Conservation (phyloP, 1,140 invertebrate genomes). For the Chlorops oryzae region DNA sequence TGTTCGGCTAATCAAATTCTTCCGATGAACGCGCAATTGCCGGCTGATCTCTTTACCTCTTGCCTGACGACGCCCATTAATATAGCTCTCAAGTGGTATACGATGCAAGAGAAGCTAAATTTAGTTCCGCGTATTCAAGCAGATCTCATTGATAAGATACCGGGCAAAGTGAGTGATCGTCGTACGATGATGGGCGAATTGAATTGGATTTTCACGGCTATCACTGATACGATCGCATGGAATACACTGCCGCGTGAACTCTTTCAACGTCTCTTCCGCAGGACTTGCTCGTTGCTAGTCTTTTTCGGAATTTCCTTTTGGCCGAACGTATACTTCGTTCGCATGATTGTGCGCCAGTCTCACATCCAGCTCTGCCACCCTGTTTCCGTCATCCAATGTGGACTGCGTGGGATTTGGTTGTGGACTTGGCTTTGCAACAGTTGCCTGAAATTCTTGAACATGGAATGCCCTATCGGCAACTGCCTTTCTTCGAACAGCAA, state of each 20-base stretch:
- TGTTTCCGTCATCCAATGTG: constrained; percentile 88
- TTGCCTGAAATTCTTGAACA: constrained; percentile 68
- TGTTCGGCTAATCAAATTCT: constrained; percentile 87
- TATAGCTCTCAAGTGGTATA: constrained; percentile 92
- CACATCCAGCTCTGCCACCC: constrained; percentile 81
- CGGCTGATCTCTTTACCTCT: constrained; percentile 97
- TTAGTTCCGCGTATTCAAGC: constrained; percentile 72
- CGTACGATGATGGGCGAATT: constrained; percentile 96
- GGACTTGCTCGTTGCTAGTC: constrained; percentile 94
- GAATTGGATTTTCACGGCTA: constrained; percentile 99
- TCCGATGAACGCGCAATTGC: constrained; percentile 95
- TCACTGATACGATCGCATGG: constrained; percentile 99
- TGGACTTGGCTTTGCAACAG: constrained; percentile 89
- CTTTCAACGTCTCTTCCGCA: constrained; percentile 97
- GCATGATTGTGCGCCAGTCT: constrained; percentile 93
- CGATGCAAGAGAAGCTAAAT: constrained; percentile 72
- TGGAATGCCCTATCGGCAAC: constrained; percentile 64
- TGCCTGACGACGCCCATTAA: constrained; percentile 98
- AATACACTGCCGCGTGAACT: constrained; percentile 86
- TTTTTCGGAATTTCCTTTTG: constrained; percentile 95
- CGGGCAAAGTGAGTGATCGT: constrained; percentile 89
- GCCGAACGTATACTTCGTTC: constrained; percentile 94
- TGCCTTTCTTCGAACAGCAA: constrained; percentile 96
- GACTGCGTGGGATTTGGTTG: constrained; percentile 95
- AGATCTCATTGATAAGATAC: constrained; percentile 90